Evolutionary conservation across 2,113 vertebrate genomes (phyloP), one percentile per base, ranked within the genome.

Genomic region (Phainopepla nitens): DNA sequence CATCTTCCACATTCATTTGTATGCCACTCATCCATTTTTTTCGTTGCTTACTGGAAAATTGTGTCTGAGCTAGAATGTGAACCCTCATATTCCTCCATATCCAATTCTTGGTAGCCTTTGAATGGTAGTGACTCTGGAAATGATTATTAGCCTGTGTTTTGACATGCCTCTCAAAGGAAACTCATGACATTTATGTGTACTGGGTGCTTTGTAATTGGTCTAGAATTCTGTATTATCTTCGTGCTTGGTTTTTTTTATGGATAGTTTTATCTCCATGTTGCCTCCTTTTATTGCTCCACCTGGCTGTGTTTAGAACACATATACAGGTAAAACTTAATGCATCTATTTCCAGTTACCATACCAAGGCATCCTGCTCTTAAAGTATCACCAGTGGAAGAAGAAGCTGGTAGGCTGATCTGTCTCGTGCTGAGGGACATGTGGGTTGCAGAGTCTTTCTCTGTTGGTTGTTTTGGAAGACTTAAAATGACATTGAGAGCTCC

Each of bases 21-120:
- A 92, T 92, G 84, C 87, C 70, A 79, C 85, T 31, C 57, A 88
- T 92, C 78, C 35, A 49, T 94, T 95, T 95, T 96, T 96, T 89
- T 93, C 3, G 4, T 97, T 89, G 95, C 75, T 92, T 97, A 92
- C 61, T 97, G 28, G 14, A 19, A 85, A 94, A 57, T 51, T 80
- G 53, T 72, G 47, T 95, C 62, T 79, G 61, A 68, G 64, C 56
- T 90, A 78, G 83, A 80, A 62, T 2, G 19, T 72, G 58, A 66
- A 41, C 53, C 24, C 22, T 44, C 4, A 10, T 41, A 51, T 75
- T 96, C 27, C 64, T 68, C 58, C 62, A 6, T 53, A 60, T 35
- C 13, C 2, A 10, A 11, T 87, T 75, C 25, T 56, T 62, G 44
- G 33, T 72, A 68, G 50, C 51, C 10, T 92, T 81, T 84, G 49